Evolutionary conservation across 2,888 invertebrate genomes (phyloP).

Genomic region (Latrodectus elegans): DNA sequence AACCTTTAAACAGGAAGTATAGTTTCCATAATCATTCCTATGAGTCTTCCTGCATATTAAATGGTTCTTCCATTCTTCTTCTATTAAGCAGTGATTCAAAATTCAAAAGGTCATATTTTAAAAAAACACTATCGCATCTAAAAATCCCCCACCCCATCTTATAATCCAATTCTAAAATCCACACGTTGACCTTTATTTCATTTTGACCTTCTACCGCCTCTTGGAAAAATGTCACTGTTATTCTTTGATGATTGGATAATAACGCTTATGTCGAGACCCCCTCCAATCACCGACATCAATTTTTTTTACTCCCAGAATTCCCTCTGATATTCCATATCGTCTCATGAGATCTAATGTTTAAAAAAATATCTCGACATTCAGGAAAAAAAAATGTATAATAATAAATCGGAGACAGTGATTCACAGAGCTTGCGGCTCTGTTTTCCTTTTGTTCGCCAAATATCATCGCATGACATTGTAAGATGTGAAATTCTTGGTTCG

Average conservation of each 20-base stretch:
- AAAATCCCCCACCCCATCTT: too few relatives aligned
- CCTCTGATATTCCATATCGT: neutral
- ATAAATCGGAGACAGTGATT: constrained; percentile 26
- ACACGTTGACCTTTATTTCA: constrained; percentile 8
- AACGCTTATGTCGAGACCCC: constrained; percentile 11
- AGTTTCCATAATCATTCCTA: too few relatives aligned
- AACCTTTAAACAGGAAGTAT: too few relatives aligned
- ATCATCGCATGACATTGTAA: too few relatives aligned
- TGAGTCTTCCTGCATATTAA: too few relatives aligned
- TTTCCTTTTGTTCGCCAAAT: neutral
- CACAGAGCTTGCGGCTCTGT: constrained; percentile 10
- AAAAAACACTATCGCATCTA: too few relatives aligned
- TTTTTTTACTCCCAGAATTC: constrained; percentile 12
- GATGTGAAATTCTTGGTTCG: neutral
- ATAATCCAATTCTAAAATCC: neutral
- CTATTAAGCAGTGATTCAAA: too few relatives aligned
- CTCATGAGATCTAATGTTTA: constrained; percentile 41
- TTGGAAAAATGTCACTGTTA: neutral
- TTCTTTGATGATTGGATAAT: constrained; percentile 40
- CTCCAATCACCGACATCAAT: neutral
- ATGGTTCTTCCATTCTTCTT: too few relatives aligned
- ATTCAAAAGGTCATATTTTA: too few relatives aligned
- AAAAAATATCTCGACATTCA: neutral
- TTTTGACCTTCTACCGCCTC: constrained; percentile 14
- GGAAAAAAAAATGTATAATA: neutral